Evolutionary conservation across 1,140 invertebrate species (phyloP).

Genomic region (Scaptomyza pallida): DNA sequence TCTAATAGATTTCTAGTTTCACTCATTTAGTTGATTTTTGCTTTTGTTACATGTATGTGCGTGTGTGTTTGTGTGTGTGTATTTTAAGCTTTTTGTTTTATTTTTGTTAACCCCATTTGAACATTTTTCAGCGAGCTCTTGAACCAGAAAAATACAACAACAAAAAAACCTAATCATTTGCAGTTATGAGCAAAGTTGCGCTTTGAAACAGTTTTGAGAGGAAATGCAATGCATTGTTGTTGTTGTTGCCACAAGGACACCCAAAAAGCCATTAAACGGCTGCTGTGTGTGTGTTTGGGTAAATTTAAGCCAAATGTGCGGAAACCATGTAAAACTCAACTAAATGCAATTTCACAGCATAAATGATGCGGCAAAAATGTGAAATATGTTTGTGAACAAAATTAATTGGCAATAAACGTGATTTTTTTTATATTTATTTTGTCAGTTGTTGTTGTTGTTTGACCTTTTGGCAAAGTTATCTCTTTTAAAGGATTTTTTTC

Average conservation of each 20-base stretch:
- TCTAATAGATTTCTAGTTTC: conserved; percentile 80
- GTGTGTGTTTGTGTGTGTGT: no score
- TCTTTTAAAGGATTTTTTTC: no score
- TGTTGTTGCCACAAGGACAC: background rate
- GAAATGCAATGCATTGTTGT: conserved; percentile 1
- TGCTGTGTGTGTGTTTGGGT: no score
- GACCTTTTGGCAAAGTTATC: no score
- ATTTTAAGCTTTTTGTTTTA: background rate
- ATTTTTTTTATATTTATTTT: no score
- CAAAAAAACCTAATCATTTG: conserved; percentile 79
- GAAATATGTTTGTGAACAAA: background rate
- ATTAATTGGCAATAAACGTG: background rate
- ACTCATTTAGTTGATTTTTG: conserved; percentile 59
- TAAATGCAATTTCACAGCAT: background rate
- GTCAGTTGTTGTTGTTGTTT: no score
- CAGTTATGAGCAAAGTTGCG: conserved; percentile 52
- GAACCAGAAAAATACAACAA: conserved; percentile 46
- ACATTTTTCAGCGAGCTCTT: background rate
- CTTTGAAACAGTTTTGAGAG: conserved; percentile 12
- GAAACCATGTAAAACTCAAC: background rate
- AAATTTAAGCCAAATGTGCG: background rate
- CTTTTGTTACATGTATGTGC: conserved; percentile 7
- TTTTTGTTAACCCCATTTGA: conserved; percentile 2
- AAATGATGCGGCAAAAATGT: background rate
- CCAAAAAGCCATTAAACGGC: no score